Evolutionary conservation across 2,113 vertebrate species (phyloP).

Genomic region (Pipra filicauda): DNA sequence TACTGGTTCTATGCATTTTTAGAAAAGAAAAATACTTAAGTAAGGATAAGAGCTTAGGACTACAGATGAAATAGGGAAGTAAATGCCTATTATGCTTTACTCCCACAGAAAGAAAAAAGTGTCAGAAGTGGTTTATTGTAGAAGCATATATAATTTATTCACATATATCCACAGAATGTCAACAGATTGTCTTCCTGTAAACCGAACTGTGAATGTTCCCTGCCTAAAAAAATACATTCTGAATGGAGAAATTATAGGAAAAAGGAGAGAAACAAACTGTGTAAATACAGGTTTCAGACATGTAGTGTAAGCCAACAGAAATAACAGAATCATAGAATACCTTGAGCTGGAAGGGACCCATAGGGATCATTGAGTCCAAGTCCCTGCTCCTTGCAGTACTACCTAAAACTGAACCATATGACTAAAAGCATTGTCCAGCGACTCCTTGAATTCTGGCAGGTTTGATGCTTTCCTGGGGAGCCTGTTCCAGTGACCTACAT

Average conservation of each 20-base stretch:
- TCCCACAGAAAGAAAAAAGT: neutral
- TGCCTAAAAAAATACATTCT: neutral
- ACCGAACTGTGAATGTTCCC: neutral
- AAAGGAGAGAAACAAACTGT: neutral
- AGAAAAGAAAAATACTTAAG: neutral
- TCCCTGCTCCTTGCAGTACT: rapidly evolving
- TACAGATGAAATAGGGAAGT: neutral
- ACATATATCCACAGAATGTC: neutral
- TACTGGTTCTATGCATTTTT: neutral
- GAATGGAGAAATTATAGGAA: neutral
- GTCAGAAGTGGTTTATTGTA: neutral
- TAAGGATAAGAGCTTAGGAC: neutral
- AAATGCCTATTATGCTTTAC: neutral
- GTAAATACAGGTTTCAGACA: neutral
- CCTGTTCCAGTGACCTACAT: neutral
- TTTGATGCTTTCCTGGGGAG: neutral
- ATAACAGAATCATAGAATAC: neutral
- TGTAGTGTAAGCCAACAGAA: neutral
- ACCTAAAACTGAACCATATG: neutral
- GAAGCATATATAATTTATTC: neutral
- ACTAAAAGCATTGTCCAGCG: rapidly evolving
- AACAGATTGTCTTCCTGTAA: neutral
- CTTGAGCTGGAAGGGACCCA: neutral
- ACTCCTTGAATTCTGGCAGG: neutral
- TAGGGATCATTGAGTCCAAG: neutral